A percentile compares a stretch with the other conserved stretches of the same genome.
phyloP scores from a whole-genome alignment of 2,113 vertebrate genomes.

The Channa maculata region DNA sequence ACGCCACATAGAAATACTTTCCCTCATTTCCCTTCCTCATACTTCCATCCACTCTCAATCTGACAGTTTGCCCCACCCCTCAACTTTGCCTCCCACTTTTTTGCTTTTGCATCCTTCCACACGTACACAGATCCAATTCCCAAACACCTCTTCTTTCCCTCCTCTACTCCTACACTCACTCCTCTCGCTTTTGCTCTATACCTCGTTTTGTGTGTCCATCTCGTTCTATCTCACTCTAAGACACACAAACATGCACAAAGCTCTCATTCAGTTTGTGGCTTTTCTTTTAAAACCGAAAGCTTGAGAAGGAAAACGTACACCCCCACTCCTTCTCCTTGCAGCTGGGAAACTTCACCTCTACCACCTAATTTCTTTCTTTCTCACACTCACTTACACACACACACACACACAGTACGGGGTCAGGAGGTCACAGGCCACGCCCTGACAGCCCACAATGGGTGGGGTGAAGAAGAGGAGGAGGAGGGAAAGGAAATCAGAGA shows the following conservation, averaged over 20 bases:
- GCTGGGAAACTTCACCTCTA: constrained; percentile 79
- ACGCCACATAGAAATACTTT: constrained; percentile 23
- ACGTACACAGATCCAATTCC: constrained; percentile 31
- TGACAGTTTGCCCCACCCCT: constrained; percentile 46
- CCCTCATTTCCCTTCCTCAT: background rate
- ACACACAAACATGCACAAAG: constrained; percentile 76
- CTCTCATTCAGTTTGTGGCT: constrained; percentile 78
- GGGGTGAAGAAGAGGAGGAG: constrained; percentile 63
- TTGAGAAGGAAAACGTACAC: constrained; percentile 62
- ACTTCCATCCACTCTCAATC: constrained; percentile 24
- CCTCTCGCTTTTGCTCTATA: constrained; percentile 7
- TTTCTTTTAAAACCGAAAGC: constrained; percentile 77
- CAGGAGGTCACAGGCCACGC: constrained; percentile 80
- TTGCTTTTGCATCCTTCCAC: constrained; percentile 18
- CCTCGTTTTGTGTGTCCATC: constrained; percentile 31
- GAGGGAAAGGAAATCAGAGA: constrained; percentile 72
- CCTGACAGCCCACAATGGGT: constrained; percentile 64
- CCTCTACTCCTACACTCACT: constrained; percentile 17
- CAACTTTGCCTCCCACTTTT: constrained; percentile 31
- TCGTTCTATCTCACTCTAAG: constrained; percentile 22
- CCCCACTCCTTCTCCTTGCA: constrained; percentile 68
- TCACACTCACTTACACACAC: constrained; percentile 26
- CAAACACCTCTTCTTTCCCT: constrained; percentile 25
- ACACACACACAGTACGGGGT: constrained; percentile 51
- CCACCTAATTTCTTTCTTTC: constrained; percentile 52